These are phyloP conservation scores for Pangasianodon hypophthalmus DNA, from an alignment of 2,113 vertebrate genomes.

Conservation along the genomic window DNA sequence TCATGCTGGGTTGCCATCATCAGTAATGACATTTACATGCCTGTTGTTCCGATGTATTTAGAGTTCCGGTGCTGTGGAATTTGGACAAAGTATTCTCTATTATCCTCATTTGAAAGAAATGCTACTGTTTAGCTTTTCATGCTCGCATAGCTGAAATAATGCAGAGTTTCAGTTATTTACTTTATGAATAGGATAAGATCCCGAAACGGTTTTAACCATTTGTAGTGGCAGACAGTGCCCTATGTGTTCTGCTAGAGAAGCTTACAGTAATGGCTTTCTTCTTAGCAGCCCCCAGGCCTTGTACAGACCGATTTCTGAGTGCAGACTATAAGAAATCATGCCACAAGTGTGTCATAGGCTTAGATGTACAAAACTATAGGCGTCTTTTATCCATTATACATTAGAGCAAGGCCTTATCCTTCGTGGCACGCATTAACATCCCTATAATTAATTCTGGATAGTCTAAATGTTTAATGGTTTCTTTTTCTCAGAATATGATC, in stretches of 20 bases:
- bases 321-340: slow-evolving; percentile 39
- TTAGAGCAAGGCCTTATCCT: not conserved
- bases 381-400: slow-evolving; percentile 27
- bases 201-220: slow-evolving; percentile 51
- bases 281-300: slow-evolving; percentile 36
- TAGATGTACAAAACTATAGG: slow-evolving; percentile 17
- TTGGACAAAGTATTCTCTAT: slow-evolving; percentile 54
- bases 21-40: slow-evolving; percentile 58
- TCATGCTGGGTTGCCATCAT: slow-evolving; percentile 43
- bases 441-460: not conserved
- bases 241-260: slow-evolving; percentile 48
- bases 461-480: not conserved
- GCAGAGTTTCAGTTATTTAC: slow-evolving; percentile 56
- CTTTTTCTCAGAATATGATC: not conserved
- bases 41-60: slow-evolving; percentile 55
- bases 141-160: slow-evolving; percentile 50
- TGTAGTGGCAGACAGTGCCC: slow-evolving; percentile 31
- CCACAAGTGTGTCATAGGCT: slow-evolving; percentile 50
- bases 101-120: slow-evolving; percentile 52
- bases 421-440: not conserved
- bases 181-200: slow-evolving; percentile 41
- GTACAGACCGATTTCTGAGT: slow-evolving; percentile 30
- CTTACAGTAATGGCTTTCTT: slow-evolving; percentile 61
- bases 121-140: slow-evolving; percentile 50
- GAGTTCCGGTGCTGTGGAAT: slow-evolving; percentile 42